phyloP scores from a whole-genome alignment of 2,888 invertebrate species.

The Brachylomia viminalis region DNA sequence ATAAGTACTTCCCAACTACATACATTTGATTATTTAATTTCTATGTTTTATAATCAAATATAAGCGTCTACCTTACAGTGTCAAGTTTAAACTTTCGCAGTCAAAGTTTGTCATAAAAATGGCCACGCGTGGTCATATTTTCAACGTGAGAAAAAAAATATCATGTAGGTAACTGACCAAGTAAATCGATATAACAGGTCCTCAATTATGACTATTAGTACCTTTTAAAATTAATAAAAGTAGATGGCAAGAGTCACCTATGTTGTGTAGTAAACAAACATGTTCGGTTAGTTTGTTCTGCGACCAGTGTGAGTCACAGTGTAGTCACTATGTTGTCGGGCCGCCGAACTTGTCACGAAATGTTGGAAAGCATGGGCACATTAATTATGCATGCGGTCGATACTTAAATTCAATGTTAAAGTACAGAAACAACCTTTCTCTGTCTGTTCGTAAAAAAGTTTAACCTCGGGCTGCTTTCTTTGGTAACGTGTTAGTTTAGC shows the following conservation, averaged over 20 bases:
- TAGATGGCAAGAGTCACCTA: conserved; percentile 50
- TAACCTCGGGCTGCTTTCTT: conserved; percentile 51
- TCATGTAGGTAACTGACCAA: background rate
- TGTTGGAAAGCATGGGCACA: conserved; percentile 40
- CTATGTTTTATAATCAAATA: background rate
- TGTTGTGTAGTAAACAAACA: conserved; percentile 72
- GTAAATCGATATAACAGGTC: conserved; percentile 4
- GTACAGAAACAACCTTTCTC: conserved; percentile 42
- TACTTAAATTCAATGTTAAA: conserved; percentile 50
- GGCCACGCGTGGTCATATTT: background rate
- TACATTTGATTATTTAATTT: background rate
- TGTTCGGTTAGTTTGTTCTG: conserved; percentile 55
- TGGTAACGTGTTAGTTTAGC: background rate
- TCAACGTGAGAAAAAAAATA: background rate
- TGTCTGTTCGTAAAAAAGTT: conserved; percentile 18
- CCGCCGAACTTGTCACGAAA: conserved; percentile 63
- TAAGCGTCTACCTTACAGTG: background rate
- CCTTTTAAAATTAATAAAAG: conserved; percentile 15
- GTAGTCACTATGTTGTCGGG: conserved; percentile 26
- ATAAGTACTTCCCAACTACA: background rate
- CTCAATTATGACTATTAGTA: conserved; percentile 30
- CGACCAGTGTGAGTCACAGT: conserved; percentile 67
- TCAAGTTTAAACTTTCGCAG: background rate
- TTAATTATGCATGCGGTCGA: conserved; percentile 53
- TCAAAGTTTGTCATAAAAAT: background rate